Percentiles rank a stretch among this genome's conserved stretches.
Evolutionary conservation across 2,113 vertebrate species (phyloP).

Genomic region (Esox niger): DNA sequence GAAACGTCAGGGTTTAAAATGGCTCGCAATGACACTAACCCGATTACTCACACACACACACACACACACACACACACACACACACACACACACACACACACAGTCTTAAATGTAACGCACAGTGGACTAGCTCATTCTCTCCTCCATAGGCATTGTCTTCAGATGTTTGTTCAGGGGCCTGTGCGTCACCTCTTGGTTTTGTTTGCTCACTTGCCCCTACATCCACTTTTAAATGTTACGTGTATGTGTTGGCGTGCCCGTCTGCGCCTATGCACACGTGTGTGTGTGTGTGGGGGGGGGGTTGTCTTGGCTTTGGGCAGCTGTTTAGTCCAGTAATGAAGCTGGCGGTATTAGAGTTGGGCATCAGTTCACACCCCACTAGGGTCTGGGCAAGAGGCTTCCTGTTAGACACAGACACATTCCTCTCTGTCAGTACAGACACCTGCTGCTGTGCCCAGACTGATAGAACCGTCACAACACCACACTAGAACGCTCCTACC

Average conservation of each 20-base stretch:
- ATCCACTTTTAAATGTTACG: constrained; percentile 38
- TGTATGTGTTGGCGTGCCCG: background rate
- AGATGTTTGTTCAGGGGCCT: constrained; percentile 59
- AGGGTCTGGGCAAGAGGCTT: constrained; percentile 34
- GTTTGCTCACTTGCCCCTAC: constrained; percentile 25
- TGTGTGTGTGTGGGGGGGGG: background rate
- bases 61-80: constrained; percentile 27
- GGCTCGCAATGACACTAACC: constrained; percentile 30
- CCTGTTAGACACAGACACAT: constrained; percentile 8
- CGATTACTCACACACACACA: constrained; percentile 23
- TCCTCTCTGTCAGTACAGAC: constrained; percentile 23
- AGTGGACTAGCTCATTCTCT: constrained; percentile 5
- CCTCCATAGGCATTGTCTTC: constrained; percentile 64
- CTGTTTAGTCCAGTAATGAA: constrained; percentile 23
- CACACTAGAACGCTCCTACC: background rate
- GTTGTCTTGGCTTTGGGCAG: constrained; percentile 7
- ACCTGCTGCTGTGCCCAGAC: constrained; percentile 22
- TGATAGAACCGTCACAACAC: constrained; percentile 9
- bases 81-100: constrained; percentile 34
- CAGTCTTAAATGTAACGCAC: constrained; percentile 29
- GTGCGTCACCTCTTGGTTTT: constrained; percentile 47
- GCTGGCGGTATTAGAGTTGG: constrained; percentile 36
- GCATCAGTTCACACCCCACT: constrained; percentile 47
- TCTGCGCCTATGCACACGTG: background rate
- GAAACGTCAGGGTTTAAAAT: constrained; percentile 37